Base-by-base conservation (phyloP, 2,113 vertebrate species). In the Paracanthobrama guichenoti region DNA sequence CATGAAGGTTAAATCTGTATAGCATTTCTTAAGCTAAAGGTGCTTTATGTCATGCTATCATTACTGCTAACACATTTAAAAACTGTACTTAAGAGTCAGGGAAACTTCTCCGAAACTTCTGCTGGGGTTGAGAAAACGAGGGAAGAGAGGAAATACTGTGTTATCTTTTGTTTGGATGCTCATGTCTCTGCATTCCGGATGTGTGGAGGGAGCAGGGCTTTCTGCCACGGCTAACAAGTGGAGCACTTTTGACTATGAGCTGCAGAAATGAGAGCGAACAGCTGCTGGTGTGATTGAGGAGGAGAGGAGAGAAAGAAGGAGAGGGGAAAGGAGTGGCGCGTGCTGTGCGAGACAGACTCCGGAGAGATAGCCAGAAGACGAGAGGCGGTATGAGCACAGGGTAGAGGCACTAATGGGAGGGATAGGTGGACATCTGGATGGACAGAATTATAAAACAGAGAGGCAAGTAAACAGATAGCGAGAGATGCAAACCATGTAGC, bases 401-500 rank as follows among this genome's bases (percentile, higher is more conserved):
- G 24, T 81, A 39, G 72, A 84, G 72, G 78, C 66, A 78, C 57
- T 94, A 94, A 94, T 94, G 93, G 92, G 92, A 90, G 85, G 87
- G 92, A 91, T 91, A 93, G 91, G 92, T 92, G 92, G 94, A 92
- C 93, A 94, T 94, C 93, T 94, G 93, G 92, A 94, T 92, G 67
- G 93, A 93, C 91, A 87, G 89, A 91, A 48, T 89, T 85, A 88
- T 90, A 88, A 91, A 93, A 94, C 92, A 92, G 91, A 85, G 81
- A 82, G 55, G 88, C 90, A 88, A 92, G 91, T 93, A 94, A 93
- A 93, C 90, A 91, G 73, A 64, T 39, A n/a, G 24, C 76, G 11
- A 74, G 62, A 87, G 59, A 82, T 86, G 31, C 59, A 69, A 88
- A 72, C 86, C 86, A 69, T 82, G 85, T 14, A 64, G 57, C 39